Evolutionary conservation across 2,888 invertebrate species (phyloP).

Genomic region (Tenthredo livida): DNA sequence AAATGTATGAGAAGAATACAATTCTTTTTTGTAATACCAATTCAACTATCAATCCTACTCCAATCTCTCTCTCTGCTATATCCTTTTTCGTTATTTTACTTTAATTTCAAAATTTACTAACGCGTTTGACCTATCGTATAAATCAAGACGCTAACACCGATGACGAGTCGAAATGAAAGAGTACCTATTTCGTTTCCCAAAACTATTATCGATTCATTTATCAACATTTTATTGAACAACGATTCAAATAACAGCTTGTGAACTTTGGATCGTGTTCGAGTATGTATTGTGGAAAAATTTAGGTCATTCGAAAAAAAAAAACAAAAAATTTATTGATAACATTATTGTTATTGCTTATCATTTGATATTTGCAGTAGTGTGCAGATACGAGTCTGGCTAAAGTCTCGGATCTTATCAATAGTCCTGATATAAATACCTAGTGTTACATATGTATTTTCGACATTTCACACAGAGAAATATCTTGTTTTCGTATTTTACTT

Average conservation of each 20-base stretch:
- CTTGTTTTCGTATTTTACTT: neutral
- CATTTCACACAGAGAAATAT: neutral
- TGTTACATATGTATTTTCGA: constrained; percentile 12
- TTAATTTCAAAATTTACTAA: neutral
- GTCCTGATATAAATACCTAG: neutral
- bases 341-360: neutral
- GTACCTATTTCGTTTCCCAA: neutral
- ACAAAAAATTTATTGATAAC: neutral
- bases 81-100: neutral
- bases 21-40: neutral
- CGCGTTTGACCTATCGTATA: neutral
- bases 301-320: neutral
- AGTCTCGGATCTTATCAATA: constrained; percentile 10
- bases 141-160: no score
- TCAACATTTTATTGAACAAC: neutral
- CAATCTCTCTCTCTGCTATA: neutral
- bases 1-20: constrained; percentile 58
- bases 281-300: neutral
- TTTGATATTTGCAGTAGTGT: neutral
- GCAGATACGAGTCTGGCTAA: neutral
- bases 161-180: neutral
- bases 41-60: neutral
- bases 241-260: neutral
- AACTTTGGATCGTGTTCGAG: neutral
- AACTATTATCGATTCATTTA: neutral